Conservation (phyloP, 1,140 invertebrate species). For the Glossosoma conforme region DNA sequence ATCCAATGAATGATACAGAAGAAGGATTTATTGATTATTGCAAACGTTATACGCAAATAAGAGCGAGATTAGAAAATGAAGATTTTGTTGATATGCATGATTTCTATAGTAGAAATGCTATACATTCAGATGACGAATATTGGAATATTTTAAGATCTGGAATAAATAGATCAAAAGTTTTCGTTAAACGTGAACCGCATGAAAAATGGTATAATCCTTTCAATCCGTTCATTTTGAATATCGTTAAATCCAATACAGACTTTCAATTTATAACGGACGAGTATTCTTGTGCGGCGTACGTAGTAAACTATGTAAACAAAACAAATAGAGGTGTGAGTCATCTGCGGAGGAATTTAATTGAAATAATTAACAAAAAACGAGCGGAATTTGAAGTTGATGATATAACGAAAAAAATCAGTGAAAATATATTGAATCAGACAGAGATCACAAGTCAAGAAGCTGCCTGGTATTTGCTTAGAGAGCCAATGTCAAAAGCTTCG, state of each 20-base stretch:
- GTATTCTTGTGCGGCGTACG: slow-evolving; percentile 38
- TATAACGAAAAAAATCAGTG: slow-evolving; percentile 33
- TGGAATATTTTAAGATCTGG: slow-evolving; percentile 29
- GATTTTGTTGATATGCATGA: slow-evolving; percentile 17
- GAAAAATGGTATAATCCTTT: slow-evolving; percentile 38
- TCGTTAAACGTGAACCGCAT: slow-evolving; percentile 25
- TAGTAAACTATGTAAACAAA: slow-evolving; percentile 37
- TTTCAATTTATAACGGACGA: slow-evolving; percentile 40
- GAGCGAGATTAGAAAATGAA: slow-evolving; percentile 28
- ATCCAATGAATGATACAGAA: slow-evolving; percentile 25
- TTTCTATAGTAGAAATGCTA: slow-evolving; percentile 25
- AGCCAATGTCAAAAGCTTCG: too few relatives aligned
- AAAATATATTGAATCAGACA: slow-evolving; percentile 29
- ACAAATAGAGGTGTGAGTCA: slow-evolving; percentile 37
- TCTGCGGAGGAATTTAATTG: slow-evolving; percentile 34
- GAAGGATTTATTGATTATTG: slow-evolving; percentile 17
- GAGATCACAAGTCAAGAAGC: slow-evolving; percentile 35
- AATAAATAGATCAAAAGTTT: slow-evolving; percentile 31
- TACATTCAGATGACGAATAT: slow-evolving; percentile 32
- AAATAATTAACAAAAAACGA: slow-evolving; percentile 38
- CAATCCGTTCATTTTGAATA: slow-evolving; percentile 34
- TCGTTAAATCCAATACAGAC: slow-evolving; percentile 37
- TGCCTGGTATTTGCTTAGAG: slow-evolving; percentile 34
- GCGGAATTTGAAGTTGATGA: slow-evolving; percentile 37
- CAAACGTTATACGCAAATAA: slow-evolving; percentile 20